These are phyloP conservation scores for Glomeris maerens DNA, from an alignment of 1,140 invertebrate species.

Conservation along the genomic window DNA sequence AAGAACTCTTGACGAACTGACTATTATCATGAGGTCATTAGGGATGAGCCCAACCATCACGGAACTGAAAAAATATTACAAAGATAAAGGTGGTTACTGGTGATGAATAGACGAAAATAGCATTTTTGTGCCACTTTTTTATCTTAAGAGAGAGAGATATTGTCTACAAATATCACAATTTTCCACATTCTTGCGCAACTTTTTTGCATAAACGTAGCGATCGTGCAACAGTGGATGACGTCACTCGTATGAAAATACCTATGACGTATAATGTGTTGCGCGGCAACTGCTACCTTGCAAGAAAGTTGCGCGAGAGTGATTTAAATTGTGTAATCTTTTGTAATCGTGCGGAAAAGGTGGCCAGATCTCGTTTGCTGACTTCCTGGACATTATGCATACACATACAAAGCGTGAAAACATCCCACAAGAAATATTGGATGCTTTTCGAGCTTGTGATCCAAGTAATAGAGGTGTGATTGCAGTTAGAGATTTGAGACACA, in stretches of 20 bases:
- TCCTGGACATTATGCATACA: slow-evolving; percentile 85
- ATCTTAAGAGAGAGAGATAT: no score
- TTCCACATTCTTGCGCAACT: slow-evolving; percentile 7
- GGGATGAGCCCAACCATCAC: slow-evolving; percentile 83
- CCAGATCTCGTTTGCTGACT: slow-evolving; percentile 89
- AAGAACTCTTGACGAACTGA: slow-evolving; percentile 71
- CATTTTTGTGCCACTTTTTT: no score
- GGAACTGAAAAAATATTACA: slow-evolving; percentile 71
- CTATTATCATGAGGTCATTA: slow-evolving; percentile 82
- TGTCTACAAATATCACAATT: background rate
- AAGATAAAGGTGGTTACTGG: slow-evolving; percentile 57
- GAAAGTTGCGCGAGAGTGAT: background rate
- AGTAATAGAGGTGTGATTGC: slow-evolving; percentile 57
- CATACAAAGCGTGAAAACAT: slow-evolving; percentile 74
- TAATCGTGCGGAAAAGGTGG: slow-evolving; percentile 40
- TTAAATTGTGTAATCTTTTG: background rate
- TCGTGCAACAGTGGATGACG: background rate
- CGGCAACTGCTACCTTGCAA: background rate
- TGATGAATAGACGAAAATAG: no score
- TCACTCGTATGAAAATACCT: slow-evolving; percentile 6
- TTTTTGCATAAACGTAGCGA: background rate
- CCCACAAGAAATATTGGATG: slow-evolving; percentile 74
- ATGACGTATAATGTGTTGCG: background rate
- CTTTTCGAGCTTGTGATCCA: slow-evolving; percentile 70
- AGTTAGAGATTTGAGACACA: slow-evolving; percentile 66